These are phyloP conservation scores for Rostratula benghalensis DNA, from an alignment of 2,113 vertebrate species.

Conservation along the genomic window DNA sequence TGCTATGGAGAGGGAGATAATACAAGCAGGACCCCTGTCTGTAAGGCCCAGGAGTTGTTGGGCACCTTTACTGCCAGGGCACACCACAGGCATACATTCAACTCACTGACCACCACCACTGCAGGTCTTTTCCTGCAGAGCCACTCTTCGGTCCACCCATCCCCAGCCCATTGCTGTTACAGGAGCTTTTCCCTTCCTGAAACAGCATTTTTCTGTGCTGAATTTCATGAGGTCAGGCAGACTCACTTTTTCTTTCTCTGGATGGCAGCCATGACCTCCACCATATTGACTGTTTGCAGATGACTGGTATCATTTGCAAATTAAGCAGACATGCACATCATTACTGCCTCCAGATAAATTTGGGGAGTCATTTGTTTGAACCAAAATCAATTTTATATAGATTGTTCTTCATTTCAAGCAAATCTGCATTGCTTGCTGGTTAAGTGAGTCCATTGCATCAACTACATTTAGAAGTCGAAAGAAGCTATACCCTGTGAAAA, in stretches of 20 bases:
- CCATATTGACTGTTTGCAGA: not conserved
- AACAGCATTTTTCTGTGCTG: not conserved
- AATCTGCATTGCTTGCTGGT: not conserved
- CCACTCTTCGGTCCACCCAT: not conserved
- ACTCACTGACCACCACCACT: not conserved
- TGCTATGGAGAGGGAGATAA: not conserved
- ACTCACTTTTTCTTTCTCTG: not conserved
- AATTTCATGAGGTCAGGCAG: not conserved
- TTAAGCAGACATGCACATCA: not conserved
- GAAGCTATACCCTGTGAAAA: not conserved
- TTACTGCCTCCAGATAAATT: not conserved
- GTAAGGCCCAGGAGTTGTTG: not conserved
- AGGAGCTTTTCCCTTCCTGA: not conserved
- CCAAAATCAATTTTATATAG: not conserved
- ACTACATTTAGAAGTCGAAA: not conserved
- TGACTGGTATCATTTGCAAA: not conserved
- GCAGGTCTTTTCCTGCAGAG: not conserved
- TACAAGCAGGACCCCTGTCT: no score
- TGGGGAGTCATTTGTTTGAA: not conserved
- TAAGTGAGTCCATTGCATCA: not conserved
- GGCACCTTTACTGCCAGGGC: not conserved
- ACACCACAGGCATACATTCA: not conserved
- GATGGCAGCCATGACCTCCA: not conserved
- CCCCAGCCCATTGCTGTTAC: not conserved
- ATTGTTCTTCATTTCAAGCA: not conserved